A percentile compares a stretch with the other conserved stretches of the same genome.
These are phyloP conservation scores for Plestiodon gilberti DNA, from an alignment of 2,113 vertebrate species.

Conservation along the genomic window DNA sequence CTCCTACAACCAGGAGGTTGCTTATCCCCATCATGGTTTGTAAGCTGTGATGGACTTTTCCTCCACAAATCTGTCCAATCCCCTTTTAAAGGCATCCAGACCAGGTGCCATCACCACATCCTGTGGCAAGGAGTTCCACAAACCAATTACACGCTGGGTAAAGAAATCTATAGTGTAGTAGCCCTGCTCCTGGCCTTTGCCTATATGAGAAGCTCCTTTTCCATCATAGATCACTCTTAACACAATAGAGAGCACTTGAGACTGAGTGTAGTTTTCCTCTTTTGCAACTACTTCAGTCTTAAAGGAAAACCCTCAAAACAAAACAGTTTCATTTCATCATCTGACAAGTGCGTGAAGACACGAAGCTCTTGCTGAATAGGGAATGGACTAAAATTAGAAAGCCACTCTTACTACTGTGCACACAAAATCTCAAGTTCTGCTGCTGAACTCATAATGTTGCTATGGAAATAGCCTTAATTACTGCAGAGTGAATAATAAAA, in stretches of 20 bases:
- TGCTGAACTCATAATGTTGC: constrained; percentile 52
- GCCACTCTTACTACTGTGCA: constrained; percentile 53
- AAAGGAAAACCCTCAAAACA: constrained; percentile 24
- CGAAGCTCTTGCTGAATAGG: constrained; percentile 47
- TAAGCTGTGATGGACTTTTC: no score
- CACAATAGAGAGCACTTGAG: not conserved
- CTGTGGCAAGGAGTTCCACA: no score
- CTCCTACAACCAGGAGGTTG: no score
- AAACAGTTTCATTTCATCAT: constrained; percentile 56
- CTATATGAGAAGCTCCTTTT: not conserved
- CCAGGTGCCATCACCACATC: no score
- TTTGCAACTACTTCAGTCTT: constrained; percentile 24
- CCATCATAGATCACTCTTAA: not conserved
- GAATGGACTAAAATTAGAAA: constrained; percentile 62
- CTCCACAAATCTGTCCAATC: no score
- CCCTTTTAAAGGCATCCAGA: no score
- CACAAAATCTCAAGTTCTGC: constrained; percentile 41
- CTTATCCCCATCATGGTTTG: no score
- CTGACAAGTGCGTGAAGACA: constrained; percentile 39
- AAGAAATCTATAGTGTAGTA: no score
- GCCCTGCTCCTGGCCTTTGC: no score
- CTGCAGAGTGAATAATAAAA: constrained; percentile 26
- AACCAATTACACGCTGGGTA: no score
- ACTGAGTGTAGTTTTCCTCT: constrained; percentile 24
- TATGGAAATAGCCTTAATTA: constrained; percentile 61